Base-by-base conservation (phyloP, 2,113 vertebrate species). In the Alethe diademata region DNA sequence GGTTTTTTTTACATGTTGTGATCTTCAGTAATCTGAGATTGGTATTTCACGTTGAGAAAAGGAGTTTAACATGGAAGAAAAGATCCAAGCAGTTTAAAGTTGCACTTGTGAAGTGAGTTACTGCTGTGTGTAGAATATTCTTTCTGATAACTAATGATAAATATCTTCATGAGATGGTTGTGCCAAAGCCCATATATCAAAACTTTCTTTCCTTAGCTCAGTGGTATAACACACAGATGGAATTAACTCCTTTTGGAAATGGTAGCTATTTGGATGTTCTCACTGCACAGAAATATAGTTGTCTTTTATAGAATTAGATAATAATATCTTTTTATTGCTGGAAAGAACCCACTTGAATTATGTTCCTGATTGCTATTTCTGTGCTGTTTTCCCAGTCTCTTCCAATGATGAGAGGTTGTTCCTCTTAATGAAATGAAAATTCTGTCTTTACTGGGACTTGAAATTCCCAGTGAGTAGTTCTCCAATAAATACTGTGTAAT, bases 351-450 rank as follows among this genome's bases (percentile, higher is more conserved):
- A 22, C 53, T 51, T 74, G 62, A 89, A 50, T 80, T 85, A 61
- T 43, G 19, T 35, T 80, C 80, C 78, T 87, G 35, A 74, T 92
- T 92, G 69, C 36, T 91, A 24, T 95, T 74, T 92, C 62, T 91
- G 54, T 90, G 69, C 17, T 93, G 48, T 95, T 97, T 92, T 88
- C 29, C 51, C 65, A 65, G 13, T 56, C 56, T 53, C 36, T 95
- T 83, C 88, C 29, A 62, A 15, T 36, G 83, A 43, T 73, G 74
- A 91, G 70, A 82, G 36, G 29, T 92, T 75, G 83, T 79, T 96
- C 17, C 50, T 84, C 88, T 70, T 61, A 81, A 62, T 81, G 53
- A 81, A 78, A 76, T 47, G 64, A 82, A 71, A 58, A 78, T 54
- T 9, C 35, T 75, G 9, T 38, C 74, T 91, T 74, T 74, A 14